Percentiles rank a stretch among this genome's conserved stretches.
Evolutionary conservation across 2,888 invertebrate genomes (phyloP).

Genomic region (Camponotus fellah): DNA sequence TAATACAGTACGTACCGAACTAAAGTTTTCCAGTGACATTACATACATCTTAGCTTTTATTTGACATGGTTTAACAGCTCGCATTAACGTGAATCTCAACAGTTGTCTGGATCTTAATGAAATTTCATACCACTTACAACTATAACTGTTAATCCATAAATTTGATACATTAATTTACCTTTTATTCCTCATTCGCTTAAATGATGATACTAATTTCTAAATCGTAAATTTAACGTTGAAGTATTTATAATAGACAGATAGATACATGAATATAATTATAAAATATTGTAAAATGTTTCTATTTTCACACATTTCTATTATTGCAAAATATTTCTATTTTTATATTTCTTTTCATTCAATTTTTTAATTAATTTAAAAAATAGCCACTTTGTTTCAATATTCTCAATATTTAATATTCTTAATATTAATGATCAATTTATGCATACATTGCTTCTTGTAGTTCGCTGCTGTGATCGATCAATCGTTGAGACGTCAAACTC

Average conservation of each 20-base stretch:
- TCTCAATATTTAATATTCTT: not conserved
- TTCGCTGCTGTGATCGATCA: constrained; percentile 31
- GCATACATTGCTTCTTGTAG: constrained; percentile 29
- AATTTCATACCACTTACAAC: constrained; percentile 27
- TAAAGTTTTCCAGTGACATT: constrained; percentile 35
- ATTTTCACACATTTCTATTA: not conserved
- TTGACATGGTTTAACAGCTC: constrained; percentile 36
- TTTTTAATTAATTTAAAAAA: not conserved
- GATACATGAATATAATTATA: not conserved
- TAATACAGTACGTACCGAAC: constrained; percentile 30
- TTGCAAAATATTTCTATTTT: not conserved
- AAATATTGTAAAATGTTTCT: not conserved
- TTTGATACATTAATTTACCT: not conserved
- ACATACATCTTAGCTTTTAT: constrained; percentile 38
- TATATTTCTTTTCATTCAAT: not conserved
- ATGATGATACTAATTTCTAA: not conserved
- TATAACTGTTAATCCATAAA: constrained; percentile 32
- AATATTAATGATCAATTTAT: not conserved
- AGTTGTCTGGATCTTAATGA: constrained; percentile 26
- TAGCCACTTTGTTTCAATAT: not conserved
- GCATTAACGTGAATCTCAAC: constrained; percentile 20
- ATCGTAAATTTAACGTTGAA: not conserved
- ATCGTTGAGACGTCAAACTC: constrained; percentile 7
- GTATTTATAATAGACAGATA: not conserved
- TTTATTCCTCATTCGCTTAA: not conserved